Percentiles rank a stretch among this genome's conserved stretches.
These are phyloP conservation scores for Erebia epiphron DNA, from an alignment of 2,888 invertebrate species.

Conservation along the genomic window DNA sequence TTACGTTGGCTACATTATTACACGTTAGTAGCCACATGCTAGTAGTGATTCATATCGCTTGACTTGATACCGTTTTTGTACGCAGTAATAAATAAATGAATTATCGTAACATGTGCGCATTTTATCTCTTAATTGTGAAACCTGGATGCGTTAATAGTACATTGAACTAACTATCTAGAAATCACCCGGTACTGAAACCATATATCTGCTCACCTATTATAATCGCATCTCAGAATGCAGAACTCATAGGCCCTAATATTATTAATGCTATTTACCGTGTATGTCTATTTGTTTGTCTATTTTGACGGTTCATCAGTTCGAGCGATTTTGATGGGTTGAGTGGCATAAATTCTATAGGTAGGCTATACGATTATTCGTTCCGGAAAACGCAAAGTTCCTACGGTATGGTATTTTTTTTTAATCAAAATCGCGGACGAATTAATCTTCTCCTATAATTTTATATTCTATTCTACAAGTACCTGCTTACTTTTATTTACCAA, in stretches of 20 bases:
- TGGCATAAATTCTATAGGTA: no score
- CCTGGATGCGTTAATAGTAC: not conserved
- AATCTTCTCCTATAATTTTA: no score
- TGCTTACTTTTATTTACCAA: no score
- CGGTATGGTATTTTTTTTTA: not conserved
- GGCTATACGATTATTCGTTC: no score
- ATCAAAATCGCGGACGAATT: no score
- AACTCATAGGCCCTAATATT: not conserved
- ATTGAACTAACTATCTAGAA: not conserved
- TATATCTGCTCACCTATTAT: not conserved
- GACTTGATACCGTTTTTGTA: not conserved
- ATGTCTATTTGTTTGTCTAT: not conserved
- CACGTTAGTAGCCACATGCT: no score
- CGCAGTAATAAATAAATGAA: not conserved
- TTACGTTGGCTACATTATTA: no score
- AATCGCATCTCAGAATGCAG: no score
- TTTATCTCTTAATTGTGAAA: conserved; percentile 10
- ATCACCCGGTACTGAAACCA: not conserved
- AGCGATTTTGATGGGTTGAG: not conserved
- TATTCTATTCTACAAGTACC: no score
- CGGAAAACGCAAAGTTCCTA: not conserved
- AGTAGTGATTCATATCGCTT: not conserved
- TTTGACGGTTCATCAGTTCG: not conserved
- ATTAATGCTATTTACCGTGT: not conserved
- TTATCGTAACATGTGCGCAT: conserved; percentile 9